Conservation (phyloP, 1,140 invertebrate species). For the Trichonephila inaurata region DNA sequence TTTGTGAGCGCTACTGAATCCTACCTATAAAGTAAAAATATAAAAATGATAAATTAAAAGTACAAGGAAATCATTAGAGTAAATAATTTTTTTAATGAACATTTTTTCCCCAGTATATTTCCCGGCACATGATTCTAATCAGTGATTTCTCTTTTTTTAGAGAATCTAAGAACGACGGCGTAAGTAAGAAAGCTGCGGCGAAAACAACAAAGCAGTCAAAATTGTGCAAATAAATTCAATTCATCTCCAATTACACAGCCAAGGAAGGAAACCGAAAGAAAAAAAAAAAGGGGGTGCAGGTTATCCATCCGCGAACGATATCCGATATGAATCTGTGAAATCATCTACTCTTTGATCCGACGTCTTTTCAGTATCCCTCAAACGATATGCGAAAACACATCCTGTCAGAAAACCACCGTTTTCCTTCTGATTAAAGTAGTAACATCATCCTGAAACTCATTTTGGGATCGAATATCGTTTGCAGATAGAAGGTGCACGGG, state of each 20-base stretch:
- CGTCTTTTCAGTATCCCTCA: not conserved
- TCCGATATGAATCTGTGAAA: not conserved
- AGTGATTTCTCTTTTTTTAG: too few relatives aligned
- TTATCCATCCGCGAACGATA: not conserved
- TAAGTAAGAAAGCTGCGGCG: not conserved
- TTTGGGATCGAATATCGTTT: not conserved
- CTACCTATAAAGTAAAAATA: too few relatives aligned
- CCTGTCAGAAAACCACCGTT: not conserved
- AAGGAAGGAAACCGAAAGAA: not conserved
- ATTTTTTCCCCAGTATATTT: too few relatives aligned
- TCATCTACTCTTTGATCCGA: not conserved
- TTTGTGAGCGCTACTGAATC: too few relatives aligned
- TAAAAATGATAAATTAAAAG: too few relatives aligned
- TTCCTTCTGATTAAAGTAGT: not conserved
- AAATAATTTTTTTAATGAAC: too few relatives aligned
- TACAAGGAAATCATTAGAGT: too few relatives aligned
- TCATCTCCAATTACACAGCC: not conserved
- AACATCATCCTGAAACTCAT: conserved; percentile 26
- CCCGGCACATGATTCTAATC: too few relatives aligned
- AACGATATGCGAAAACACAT: not conserved
- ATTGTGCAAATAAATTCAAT: conserved; percentile 26
- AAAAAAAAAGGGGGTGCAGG: not conserved
- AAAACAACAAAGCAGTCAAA: not conserved
- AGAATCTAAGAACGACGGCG: not conserved
- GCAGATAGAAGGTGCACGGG: not conserved